Conservation (phyloP, 1,140 invertebrate genomes). For the Orius laevigatus region DNA sequence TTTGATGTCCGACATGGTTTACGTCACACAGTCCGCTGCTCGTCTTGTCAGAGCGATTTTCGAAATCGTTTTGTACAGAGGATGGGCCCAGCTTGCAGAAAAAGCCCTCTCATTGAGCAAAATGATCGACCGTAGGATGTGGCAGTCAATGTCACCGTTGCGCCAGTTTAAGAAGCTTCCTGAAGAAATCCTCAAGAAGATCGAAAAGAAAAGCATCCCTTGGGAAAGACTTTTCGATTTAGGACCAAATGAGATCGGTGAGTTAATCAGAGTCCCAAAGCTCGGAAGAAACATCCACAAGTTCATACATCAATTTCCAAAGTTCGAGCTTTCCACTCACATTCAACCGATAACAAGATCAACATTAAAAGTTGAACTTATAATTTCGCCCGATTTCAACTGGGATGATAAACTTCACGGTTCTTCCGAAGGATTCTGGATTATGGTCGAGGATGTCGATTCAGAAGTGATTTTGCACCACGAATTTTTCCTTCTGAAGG, state of each 20-base stretch:
- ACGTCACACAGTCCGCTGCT: slow-evolving; percentile 93
- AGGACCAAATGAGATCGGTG: slow-evolving; percentile 93
- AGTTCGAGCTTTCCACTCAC: slow-evolving; percentile 84
- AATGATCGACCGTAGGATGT: slow-evolving; percentile 98
- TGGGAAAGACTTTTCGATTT: slow-evolving; percentile 92
- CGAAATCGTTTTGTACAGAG: slow-evolving; percentile 79
- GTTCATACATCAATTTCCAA: slow-evolving; percentile 95
- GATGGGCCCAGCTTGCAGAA: slow-evolving; percentile 95
- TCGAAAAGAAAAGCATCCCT: slow-evolving; percentile 95
- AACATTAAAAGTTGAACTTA: slow-evolving; percentile 85
- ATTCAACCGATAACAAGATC: slow-evolving; percentile 95
- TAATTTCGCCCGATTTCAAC: slow-evolving; percentile 97
- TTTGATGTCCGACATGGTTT: slow-evolving; percentile 98
- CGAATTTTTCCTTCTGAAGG: slow-evolving; percentile 93
- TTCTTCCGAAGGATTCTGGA: slow-evolving; percentile 95
- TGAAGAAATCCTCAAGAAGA: slow-evolving; percentile 92
- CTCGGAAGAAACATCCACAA: slow-evolving; percentile 95
- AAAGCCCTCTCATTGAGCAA: slow-evolving; percentile 93
- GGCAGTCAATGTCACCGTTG: slow-evolving; percentile 98
- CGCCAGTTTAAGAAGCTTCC: slow-evolving; percentile 97
- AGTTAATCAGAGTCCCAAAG: slow-evolving; percentile 89
- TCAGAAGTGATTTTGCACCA: slow-evolving; percentile 91
- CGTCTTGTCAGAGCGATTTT: slow-evolving; percentile 91
- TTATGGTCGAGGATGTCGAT: slow-evolving; percentile 96
- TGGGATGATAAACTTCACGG: slow-evolving; percentile 98